Evolutionary conservation across 2,888 invertebrate genomes (phyloP).

Genomic region (Eilema griseolum): DNA sequence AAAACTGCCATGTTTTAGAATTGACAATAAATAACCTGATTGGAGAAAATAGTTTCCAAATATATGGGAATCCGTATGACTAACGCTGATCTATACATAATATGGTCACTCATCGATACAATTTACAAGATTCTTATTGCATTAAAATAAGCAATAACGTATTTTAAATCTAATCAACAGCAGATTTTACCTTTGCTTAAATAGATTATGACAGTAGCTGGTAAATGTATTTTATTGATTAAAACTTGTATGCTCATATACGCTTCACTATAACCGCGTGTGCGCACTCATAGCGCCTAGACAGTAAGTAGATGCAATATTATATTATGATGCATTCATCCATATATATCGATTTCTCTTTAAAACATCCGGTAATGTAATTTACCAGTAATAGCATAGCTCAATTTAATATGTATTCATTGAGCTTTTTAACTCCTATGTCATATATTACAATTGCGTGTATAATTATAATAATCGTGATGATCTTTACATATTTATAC

Average conservation of each 20-base stretch:
- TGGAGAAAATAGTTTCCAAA: neutral
- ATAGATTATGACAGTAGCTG: neutral
- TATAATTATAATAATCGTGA: neutral
- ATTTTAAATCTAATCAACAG: neutral
- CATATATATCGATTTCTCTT: neutral
- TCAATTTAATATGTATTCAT: neutral
- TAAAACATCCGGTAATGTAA: neutral
- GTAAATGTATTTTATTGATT: conserved; percentile 1
- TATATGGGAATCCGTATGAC: neutral
- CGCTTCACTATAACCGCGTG: neutral
- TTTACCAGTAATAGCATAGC: neutral
- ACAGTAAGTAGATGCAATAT: neutral
- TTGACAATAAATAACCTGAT: neutral
- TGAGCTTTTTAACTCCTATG: neutral
- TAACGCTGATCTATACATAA: neutral
- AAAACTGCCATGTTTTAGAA: too few relatives aligned
- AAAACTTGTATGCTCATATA: neutral
- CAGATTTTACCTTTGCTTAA: neutral
- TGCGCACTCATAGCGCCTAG: conserved; percentile 4
- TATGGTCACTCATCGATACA: neutral
- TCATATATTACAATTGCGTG: neutral
- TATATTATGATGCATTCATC: neutral
- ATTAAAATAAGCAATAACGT: neutral
- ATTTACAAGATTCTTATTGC: neutral
- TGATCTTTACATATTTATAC: neutral